Evolutionary conservation across 2,888 invertebrate species (phyloP), one percentile per base, ranked within the genome.

Genomic region (Synanthedon tipuliformis): DNA sequence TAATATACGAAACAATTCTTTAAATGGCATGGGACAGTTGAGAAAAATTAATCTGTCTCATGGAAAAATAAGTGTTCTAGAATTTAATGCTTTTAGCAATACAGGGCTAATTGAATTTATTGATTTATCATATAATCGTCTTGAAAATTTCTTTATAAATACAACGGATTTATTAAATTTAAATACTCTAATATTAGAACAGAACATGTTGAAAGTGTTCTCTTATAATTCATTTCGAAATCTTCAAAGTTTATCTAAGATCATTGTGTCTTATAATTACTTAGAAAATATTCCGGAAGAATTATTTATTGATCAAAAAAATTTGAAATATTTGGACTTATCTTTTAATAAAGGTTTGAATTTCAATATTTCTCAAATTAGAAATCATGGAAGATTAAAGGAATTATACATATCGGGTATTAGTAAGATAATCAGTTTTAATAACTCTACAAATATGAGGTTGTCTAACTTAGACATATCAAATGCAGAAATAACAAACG

Each of bases 91-190:
- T 3, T 79, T 83, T 55, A 54, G 55, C 1, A 57, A 69, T 51
- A 76, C 76, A 2, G 71, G 68, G 1, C 61, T 63, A 13, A 61
- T 82, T 45, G 65, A 68, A 60, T 63, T 56, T 3, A 58, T 84
- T 7, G 83, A 84, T 57, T 59, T 82, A n/a, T 82, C 82, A 1
- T 64, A 60, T 54, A 83, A 83, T 49, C 56, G 63, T 57, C 54
- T 82, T 0, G 63, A 55, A 51, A 52, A 55, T 5, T 80, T 84
- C 53, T 45, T 56, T 2, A 52, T 83, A 1, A 82, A 82, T 54
- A 62, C 65, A n/a, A 70, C 71, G 2, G 68, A 75, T 41, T 57
- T 82, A 50, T 50, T 53, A 5, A 65, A 64, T 13, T 55, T 83
- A 4, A 58, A 58, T 3, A 61, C 53, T 4, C 56, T 83, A 48